phyloP scores from a whole-genome alignment of 1,140 invertebrate species.

The Lepidurus packardi region DNA sequence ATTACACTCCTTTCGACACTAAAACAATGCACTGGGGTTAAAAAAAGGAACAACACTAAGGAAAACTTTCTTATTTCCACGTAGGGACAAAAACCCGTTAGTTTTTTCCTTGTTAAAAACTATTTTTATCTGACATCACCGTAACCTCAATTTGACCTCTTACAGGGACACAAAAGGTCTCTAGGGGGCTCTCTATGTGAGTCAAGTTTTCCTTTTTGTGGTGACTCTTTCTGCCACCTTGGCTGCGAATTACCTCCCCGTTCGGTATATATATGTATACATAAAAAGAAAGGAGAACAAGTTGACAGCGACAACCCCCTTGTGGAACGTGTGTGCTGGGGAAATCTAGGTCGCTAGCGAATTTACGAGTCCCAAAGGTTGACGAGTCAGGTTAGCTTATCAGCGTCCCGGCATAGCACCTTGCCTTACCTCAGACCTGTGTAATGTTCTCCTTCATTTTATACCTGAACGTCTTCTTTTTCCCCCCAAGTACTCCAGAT shows the following conservation, averaged over 20 bases:
- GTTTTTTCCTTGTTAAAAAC: neutral
- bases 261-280: neutral
- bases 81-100: no score
- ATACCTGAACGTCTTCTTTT: no score
- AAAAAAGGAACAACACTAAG: no score
- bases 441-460: no score
- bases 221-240: constrained; percentile 8
- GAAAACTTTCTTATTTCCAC: no score
- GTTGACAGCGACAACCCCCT: constrained; percentile 5
- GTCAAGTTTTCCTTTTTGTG: neutral
- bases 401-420: neutral
- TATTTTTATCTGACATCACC: neutral
- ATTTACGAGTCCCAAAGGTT: neutral
- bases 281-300: neutral
- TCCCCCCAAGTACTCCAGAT: neutral
- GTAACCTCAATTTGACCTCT: constrained; percentile 21
- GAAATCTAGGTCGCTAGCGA: constrained; percentile 11
- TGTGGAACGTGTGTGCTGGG: constrained; percentile 5
- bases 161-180: constrained; percentile 15
- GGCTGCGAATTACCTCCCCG: neutral
- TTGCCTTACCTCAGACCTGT: neutral
- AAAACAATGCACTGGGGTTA: no score
- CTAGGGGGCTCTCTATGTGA: neutral
- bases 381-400: constrained; percentile 13
- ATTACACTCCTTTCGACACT: no score